Conservation (phyloP, 2,888 invertebrate species). For the Pristionchus entomophagus region DNA sequence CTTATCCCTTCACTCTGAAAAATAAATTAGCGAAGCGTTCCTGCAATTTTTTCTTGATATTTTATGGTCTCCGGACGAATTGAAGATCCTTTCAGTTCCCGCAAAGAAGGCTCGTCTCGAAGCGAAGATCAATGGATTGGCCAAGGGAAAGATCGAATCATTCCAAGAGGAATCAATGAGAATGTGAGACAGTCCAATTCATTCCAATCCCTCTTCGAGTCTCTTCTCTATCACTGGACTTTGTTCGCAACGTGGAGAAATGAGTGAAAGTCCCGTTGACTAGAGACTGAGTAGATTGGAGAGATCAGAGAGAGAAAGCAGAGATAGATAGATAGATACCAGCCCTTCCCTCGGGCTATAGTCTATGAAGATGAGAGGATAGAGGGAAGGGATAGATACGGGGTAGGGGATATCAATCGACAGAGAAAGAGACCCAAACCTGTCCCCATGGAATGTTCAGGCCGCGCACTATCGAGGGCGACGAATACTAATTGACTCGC, state of each 20-base stretch:
- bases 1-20: too few species aligned
- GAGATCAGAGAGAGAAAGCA: slow-evolving; percentile 20
- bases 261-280: slow-evolving; percentile 37
- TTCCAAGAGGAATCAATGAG: slow-evolving; percentile 29
- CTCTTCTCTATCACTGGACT: neutral
- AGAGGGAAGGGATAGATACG: neutral
- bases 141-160: slow-evolving; percentile 24
- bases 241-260: slow-evolving; percentile 17
- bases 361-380: slow-evolving; percentile 35
- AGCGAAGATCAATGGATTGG: slow-evolving; percentile 47
- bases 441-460: slow-evolving; percentile 35
- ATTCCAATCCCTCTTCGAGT: neutral
- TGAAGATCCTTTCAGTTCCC: slow-evolving; percentile 40
- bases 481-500: neutral
- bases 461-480: slow-evolving; percentile 19
- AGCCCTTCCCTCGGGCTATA: slow-evolving; percentile 2
- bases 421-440: slow-evolving; percentile 19
- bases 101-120: slow-evolving; percentile 46
- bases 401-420: slow-evolving; percentile 35
- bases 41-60: too few species aligned
- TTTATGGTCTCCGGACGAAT: too few species aligned
- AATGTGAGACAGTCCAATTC: neutral
- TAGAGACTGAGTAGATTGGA: neutral
- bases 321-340: slow-evolving; percentile 8
- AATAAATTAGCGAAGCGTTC: too few species aligned